Base-by-base conservation (phyloP, 2,888 invertebrate genomes). In the Vannuccia rotundouncinata region DNA sequence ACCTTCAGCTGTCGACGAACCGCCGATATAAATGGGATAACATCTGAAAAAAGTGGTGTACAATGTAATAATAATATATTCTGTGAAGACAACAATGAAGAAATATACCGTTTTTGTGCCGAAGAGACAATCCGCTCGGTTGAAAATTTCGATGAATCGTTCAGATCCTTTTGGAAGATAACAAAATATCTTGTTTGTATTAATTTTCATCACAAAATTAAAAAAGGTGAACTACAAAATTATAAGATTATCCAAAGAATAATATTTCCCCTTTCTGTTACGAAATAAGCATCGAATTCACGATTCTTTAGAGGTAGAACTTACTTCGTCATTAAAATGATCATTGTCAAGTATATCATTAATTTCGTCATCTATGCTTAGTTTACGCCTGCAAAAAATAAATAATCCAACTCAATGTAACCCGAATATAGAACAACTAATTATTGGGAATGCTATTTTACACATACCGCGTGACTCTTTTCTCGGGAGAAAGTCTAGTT, bases 11-110 rank as follows among this genome's bases (percentile, higher is more conserved):
- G 83, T 81, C 1, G 79, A 29, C 31, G 84, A 84, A 29, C 86
- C 86, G 59, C 86, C 86, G 28, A 87, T 60, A 80, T 83, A 86
- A 1, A 86, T 82, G 29, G 86, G 85, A 82, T 84, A 85, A 83
- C 87, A 87, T 81, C 86, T 87, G 83, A 29, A 84, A 83, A 10
- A 10, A 13, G 13, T 10, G n/a, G n/a, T n/a, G n/a, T n/a, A n/a
- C n/a, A n/a, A n/a, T n/a, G n/a, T n/a, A n/a, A n/a, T n/a, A n/a
- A n/a, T n/a, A n/a, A n/a, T n/a, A n/a, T n/a, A n/a, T n/a, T n/a
- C n/a, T n/a, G n/a, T n/a, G n/a, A n/a, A n/a, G n/a, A n/a, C 5
- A 17, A 45, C 45, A 45, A 13, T 5, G 17, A 45, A 45, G 45
- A 45, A 45, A 45, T 17, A 45, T 17, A 45, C 45, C 17, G 5